phyloP scores from a whole-genome alignment of 2,888 invertebrate species.

The Pyralis farinalis region DNA sequence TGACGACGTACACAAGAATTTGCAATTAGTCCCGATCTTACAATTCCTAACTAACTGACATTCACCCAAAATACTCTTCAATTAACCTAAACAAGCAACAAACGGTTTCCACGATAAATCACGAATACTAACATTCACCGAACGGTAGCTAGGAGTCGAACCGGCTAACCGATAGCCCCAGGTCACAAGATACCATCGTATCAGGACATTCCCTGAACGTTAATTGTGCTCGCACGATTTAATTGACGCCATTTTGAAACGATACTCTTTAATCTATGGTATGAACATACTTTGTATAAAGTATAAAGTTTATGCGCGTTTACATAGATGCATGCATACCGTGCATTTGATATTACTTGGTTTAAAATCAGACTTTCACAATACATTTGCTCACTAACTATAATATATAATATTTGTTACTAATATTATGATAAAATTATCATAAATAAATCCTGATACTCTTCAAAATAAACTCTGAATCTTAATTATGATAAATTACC shows the following conservation, averaged over 20 bases:
- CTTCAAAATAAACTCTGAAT: too few species aligned
- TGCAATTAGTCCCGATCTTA: conserved; percentile 6
- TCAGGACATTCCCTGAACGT: conserved; percentile 58
- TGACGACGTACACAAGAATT: neutral
- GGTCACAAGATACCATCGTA: conserved; percentile 69
- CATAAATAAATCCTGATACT: too few species aligned
- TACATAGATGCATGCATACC: too few species aligned
- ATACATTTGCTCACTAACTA: too few species aligned
- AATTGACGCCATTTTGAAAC: conserved; percentile 55
- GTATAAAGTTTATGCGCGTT: too few species aligned
- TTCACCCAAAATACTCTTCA: conserved; percentile 31
- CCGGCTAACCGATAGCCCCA: conserved; percentile 65
- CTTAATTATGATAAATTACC: too few species aligned
- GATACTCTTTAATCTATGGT: conserved; percentile 16
- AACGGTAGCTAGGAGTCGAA: conserved; percentile 63
- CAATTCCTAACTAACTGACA: conserved; percentile 2
- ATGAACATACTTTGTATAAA: conserved; percentile 10
- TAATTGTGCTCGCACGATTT: conserved; percentile 61
- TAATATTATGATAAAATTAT: too few species aligned
- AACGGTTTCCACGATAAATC: conserved; percentile 64
- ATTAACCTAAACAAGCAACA: conserved; percentile 55
- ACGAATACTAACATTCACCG: conserved; percentile 42
- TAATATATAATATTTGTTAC: too few species aligned
- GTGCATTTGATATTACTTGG: too few species aligned
- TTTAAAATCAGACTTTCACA: too few species aligned